Percentiles rank a stretch among this genome's conserved stretches.
Conservation (phyloP, 2,797 vertebrate species). For the Pangasius mekongensis region DNA sequence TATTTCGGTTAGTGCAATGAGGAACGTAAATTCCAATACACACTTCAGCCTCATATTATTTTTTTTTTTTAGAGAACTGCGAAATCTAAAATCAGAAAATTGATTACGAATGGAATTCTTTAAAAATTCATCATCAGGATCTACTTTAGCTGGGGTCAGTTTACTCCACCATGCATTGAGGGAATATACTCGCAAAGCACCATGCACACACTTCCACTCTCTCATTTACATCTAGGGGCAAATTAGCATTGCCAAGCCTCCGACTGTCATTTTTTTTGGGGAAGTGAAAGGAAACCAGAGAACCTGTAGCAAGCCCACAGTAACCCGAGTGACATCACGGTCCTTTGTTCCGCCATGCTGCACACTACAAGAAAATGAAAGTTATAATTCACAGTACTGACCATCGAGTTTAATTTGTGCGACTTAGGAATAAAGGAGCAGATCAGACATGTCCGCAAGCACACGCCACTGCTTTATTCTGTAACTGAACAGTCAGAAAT, state of each 20-base stretch:
- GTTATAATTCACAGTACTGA: neutral
- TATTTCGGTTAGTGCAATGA: neutral
- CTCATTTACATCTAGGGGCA: neutral
- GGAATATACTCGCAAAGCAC: no score
- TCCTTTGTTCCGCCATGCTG: neutral
- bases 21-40: neutral
- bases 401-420: neutral
- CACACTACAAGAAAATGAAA: neutral
- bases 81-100: neutral
- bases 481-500: conserved; percentile 48
- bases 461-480: conserved; percentile 57
- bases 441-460: conserved; percentile 19
- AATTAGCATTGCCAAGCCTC: neutral
- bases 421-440: conserved; percentile 1
- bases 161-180: neutral
- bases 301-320: neutral
- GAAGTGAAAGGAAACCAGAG: neutral
- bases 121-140: neutral
- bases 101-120: neutral
- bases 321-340: neutral
- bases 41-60: neutral
- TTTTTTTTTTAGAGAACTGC: neutral
- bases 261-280: neutral
- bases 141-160: neutral
- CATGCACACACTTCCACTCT: neutral